Base-by-base conservation (phyloP, 2,888 invertebrate genomes). In the Acanthopleura granulata region DNA sequence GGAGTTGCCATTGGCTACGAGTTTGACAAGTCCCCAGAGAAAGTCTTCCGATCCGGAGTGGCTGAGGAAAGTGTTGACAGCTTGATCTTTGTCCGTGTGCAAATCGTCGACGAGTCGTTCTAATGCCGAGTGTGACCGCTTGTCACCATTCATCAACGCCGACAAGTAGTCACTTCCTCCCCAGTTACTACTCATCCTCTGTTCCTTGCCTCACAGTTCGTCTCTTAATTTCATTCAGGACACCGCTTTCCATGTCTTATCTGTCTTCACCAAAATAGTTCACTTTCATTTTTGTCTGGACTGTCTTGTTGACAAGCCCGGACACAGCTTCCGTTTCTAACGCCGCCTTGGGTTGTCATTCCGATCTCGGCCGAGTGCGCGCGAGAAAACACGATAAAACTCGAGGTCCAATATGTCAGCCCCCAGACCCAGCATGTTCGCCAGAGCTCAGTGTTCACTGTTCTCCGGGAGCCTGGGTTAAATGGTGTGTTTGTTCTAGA, bases 101-200 rank as follows among this genome's bases (percentile, higher is more conserved):
- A 90, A 77, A 81, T 90, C 90, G 79, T 90, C 89, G 1, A 90
- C 89, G 30, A 89, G 82, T 84, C 85, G 85, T 83, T 90, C 90
- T 61, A 90, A 79, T 9, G 88, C 89, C 9, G 81, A 76, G 75
- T 86, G 84, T 40, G 87, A 78, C 18, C 84, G 81, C 74, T 86
- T 86, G 76, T 89, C 88, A 11, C 78, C 78, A 66, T 79, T 76
- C 81, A 89, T 83, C 50, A 89, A 78, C 76, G 82, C 72, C 18
- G 85, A 78, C 77, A 89, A 89, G 79, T 89, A 89, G 76, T 89
- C 89, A 72, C 81, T 84, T 71, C 79, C 81, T 62, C 77, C 73
- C 89, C 89, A 89, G 74, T 88, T 86, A 74, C 87, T 85, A 40
- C 40, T 40, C 40, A 40, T 40, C 9, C 40, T 40, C 40, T 9